Base-by-base conservation (phyloP, 2,797 vertebrate species). In the Euthynnus affinis region DNA sequence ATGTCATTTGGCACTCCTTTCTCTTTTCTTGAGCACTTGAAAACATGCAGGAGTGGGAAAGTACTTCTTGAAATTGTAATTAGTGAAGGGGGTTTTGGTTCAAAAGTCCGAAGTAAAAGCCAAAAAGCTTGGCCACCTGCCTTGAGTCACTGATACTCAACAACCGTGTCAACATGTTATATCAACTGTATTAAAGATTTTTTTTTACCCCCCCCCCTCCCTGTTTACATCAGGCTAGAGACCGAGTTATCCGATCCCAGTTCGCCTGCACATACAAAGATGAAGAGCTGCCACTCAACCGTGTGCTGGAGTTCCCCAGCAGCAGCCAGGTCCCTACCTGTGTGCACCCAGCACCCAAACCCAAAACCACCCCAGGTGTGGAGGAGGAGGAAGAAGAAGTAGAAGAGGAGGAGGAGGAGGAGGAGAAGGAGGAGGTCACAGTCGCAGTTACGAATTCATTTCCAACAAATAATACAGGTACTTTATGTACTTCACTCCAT, bases 221-320 rank as follows among this genome's bases (percentile, higher is more conserved):
- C n/a, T n/a, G 40, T 69, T 60, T 12, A 44, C 89, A 89, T 14
- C 89, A 99, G 98, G 79, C 92, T 71, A 94, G 85, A 67, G 94
- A 94, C 48, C 86, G 81, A 79, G 92, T 90, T 80, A 92, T 99
- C 72, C 96, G 95, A 70, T 99, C 98, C 46, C 98, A 99, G 90
- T 99, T 99, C 91, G 96, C 97, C 40, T 99, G 97, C 91, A 99
- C 97, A 0, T 99, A 99, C 79, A 94, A 90, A 82, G 97, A 96
- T 0, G 96, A 96, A 5, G 92, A 96, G 0, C 83, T 65, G 71
- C 91, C 94, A 8, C 91, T 95, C 42, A 96, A 86, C 89, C 90
- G 90, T 14, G 85, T 84, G 76, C 91, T 93, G 73, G 83, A 90
- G 40, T 96, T 96, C 83, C 92, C 89, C 17, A 93, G 91, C 87